These are phyloP conservation scores for Trachops cirrhosus DNA, from an alignment of 2,797 vertebrate species.

Conservation along the genomic window DNA sequence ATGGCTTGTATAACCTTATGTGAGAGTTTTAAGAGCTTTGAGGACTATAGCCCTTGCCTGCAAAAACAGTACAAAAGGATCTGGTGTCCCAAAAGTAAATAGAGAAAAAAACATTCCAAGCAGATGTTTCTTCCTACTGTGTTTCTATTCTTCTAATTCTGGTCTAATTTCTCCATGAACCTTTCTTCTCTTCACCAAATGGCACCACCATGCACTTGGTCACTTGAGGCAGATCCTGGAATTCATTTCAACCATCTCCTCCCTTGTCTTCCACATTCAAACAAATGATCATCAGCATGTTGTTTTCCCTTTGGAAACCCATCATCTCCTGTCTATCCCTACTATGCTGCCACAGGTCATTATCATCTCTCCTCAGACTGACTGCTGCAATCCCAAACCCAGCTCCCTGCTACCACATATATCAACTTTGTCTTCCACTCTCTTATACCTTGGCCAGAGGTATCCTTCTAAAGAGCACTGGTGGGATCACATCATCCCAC, in stretches of 20 bases:
- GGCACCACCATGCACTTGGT: background rate
- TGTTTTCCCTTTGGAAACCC: background rate
- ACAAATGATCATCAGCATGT: background rate
- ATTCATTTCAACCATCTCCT: background rate
- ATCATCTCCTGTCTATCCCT: background rate
- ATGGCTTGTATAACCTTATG: background rate
- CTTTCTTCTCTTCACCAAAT: background rate
- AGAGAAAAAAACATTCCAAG: conserved; percentile 9
- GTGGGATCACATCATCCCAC: background rate
- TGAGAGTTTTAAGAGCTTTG: background rate
- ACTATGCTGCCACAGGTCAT: background rate
- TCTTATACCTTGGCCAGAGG: background rate
- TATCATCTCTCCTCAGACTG: background rate
- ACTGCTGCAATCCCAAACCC: background rate
- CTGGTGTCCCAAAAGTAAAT: background rate
- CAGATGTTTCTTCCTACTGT: background rate
- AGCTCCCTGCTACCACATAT: background rate
- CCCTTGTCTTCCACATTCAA: background rate
- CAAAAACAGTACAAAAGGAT: background rate
- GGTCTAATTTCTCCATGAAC: background rate
- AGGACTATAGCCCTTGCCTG: background rate
- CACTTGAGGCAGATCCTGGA: background rate
- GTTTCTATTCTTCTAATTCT: background rate
- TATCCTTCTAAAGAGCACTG: background rate
- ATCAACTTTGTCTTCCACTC: background rate